These are phyloP conservation scores for Rhodinocichla rosea DNA, from an alignment of 2,113 vertebrate genomes.

Conservation along the genomic window DNA sequence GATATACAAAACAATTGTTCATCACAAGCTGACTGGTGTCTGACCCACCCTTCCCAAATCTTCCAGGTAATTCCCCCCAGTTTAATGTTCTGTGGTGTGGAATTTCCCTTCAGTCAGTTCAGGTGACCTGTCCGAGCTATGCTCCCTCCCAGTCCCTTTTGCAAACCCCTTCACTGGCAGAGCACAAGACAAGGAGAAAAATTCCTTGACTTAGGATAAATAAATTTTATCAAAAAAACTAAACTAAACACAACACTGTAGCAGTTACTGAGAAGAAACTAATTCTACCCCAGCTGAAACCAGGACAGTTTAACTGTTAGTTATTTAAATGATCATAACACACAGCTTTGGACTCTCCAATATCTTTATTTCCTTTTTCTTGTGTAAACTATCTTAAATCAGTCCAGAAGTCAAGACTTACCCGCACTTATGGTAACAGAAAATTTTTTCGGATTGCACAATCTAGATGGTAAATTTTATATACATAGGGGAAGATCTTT, in stretches of 20 bases:
- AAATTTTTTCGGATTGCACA: not conserved
- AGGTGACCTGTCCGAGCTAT: not conserved
- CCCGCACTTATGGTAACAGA: not conserved
- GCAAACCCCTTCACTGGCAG: not conserved
- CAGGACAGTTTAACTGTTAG: not conserved
- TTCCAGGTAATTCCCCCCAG: not conserved
- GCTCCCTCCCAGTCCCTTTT: not conserved
- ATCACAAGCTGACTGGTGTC: rapidly evolving
- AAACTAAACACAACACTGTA: not conserved
- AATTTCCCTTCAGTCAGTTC: not conserved
- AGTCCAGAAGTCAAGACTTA: not conserved
- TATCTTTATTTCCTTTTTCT: not conserved
- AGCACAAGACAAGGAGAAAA: not conserved
- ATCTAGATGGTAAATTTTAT: not conserved
- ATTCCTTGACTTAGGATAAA: not conserved
- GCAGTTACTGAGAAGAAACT: not conserved
- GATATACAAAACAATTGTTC: not conserved
- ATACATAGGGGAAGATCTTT: not conserved
- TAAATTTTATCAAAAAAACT: not conserved
- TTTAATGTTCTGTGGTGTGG: not conserved
- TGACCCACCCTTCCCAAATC: not conserved
- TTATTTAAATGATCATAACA: not conserved
- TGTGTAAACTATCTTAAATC: not conserved
- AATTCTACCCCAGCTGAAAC: not conserved
- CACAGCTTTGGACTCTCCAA: not conserved